Conservation (phyloP, 2,888 invertebrate species). For the Caenorhabditis panamensis region DNA sequence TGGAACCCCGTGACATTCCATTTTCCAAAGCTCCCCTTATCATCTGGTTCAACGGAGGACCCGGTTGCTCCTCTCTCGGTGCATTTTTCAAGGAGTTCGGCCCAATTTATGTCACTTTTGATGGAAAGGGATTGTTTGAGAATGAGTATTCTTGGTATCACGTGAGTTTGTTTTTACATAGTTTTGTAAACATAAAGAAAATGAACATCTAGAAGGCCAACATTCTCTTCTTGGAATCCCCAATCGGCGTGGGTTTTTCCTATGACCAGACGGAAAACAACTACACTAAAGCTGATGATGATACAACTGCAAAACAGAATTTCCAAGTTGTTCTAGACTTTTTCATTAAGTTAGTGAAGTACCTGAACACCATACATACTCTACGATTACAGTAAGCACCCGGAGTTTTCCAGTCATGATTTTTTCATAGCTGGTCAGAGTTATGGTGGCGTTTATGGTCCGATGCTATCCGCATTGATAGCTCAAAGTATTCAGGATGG, state of each 20-base stretch:
- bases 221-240: constrained; percentile 83
- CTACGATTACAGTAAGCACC: constrained; percentile 72
- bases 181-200: neutral
- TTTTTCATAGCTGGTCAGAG: constrained; percentile 83
- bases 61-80: constrained; percentile 79
- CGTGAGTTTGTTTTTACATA: constrained; percentile 60
- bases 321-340: constrained; percentile 82
- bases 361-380: neutral
- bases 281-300: constrained; percentile 66
- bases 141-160: constrained; percentile 80
- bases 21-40: constrained; percentile 81
- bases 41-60: constrained; percentile 82
- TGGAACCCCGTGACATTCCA: constrained; percentile 81
- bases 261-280: constrained; percentile 59
- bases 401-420: constrained; percentile 81
- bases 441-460: constrained; percentile 83
- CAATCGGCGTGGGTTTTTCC: constrained; percentile 81
- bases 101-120: constrained; percentile 60
- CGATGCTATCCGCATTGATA: constrained; percentile 81
- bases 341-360: constrained; percentile 81
- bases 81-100: constrained; percentile 69
- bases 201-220: constrained; percentile 82
- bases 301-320: constrained; percentile 81
- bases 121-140: constrained; percentile 71
- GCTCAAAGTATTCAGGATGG: constrained; percentile 68